Conservation (phyloP, 2,797 vertebrate genomes). For the Sparus aurata region DNA sequence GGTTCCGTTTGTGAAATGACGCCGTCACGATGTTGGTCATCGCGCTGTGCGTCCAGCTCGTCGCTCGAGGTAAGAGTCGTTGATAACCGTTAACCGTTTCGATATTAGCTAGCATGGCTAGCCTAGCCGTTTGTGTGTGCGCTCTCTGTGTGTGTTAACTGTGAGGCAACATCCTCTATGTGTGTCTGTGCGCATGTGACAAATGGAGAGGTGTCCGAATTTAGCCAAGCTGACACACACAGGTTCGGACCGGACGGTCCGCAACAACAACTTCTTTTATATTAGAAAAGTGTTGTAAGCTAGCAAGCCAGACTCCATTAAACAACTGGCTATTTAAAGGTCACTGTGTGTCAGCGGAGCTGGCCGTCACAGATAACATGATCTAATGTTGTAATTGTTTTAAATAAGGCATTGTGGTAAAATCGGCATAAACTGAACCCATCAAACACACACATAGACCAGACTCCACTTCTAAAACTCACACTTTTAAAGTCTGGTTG, state of each 20-base stretch:
- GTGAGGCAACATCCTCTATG: neutral
- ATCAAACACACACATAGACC: too few species aligned
- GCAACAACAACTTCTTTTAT: too few species aligned
- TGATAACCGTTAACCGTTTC: neutral
- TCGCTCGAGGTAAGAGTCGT: conserved; percentile 21
- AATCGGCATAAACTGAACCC: too few species aligned
- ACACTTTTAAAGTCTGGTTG: too few species aligned
- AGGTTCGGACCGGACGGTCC: neutral
- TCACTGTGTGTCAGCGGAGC: too few species aligned
- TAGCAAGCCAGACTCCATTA: too few species aligned
- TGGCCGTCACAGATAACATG: too few species aligned
- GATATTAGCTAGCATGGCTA: neutral
- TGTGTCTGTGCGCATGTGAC: neutral
- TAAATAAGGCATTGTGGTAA: too few species aligned
- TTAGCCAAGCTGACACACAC: neutral
- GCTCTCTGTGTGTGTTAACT: neutral
- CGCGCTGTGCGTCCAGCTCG: neutral
- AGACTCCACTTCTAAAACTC: too few species aligned
- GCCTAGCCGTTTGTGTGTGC: neutral
- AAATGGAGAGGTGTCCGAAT: neutral
- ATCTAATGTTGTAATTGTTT: too few species aligned
- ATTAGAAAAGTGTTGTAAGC: too few species aligned
- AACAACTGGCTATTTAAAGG: too few species aligned
- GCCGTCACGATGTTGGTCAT: neutral
- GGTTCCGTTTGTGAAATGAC: conserved; percentile 1